These are phyloP conservation scores for Rhingia campestris DNA, from an alignment of 2,888 invertebrate genomes.

Conservation along the genomic window DNA sequence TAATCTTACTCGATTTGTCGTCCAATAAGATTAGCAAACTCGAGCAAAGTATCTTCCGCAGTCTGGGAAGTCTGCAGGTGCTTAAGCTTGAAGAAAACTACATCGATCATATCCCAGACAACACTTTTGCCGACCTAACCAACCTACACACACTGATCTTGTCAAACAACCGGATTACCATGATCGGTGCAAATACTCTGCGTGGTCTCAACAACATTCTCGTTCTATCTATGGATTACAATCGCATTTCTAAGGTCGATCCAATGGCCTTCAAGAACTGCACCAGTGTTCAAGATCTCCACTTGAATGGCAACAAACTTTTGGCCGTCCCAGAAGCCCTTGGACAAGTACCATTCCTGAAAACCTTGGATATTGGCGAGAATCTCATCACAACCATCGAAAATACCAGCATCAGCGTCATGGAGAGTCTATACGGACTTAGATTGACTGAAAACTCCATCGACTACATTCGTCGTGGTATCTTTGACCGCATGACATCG, in stretches of 20 bases:
- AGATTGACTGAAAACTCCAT: constrained; percentile 94
- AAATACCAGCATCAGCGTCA: constrained; percentile 91
- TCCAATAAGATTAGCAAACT: constrained; percentile 92
- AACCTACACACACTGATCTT: constrained; percentile 94
- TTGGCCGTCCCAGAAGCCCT: constrained; percentile 91
- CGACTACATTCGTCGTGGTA: constrained; percentile 90
- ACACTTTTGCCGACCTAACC: constrained; percentile 93
- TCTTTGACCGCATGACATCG: constrained; percentile 90
- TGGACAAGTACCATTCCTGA: constrained; percentile 91
- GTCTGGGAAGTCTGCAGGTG: constrained; percentile 92
- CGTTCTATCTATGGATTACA: constrained; percentile 92
- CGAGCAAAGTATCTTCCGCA: constrained; percentile 91
- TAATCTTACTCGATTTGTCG: constrained; percentile 92
- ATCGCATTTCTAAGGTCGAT: constrained; percentile 91
- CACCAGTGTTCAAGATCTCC: constrained; percentile 93
- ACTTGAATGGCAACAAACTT: constrained; percentile 93
- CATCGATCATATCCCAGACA: constrained; percentile 91
- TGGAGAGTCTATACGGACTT: constrained; percentile 93
- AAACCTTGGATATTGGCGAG: constrained; percentile 95
- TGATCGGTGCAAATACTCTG: constrained; percentile 91
- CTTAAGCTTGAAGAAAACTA: constrained; percentile 93
- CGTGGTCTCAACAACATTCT: constrained; percentile 93
- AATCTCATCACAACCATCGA: constrained; percentile 92
- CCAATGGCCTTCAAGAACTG: constrained; percentile 94
- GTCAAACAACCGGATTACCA: constrained; percentile 92